phyloP scores from a whole-genome alignment of 2,888 invertebrate species.

The Ophraella communa region DNA sequence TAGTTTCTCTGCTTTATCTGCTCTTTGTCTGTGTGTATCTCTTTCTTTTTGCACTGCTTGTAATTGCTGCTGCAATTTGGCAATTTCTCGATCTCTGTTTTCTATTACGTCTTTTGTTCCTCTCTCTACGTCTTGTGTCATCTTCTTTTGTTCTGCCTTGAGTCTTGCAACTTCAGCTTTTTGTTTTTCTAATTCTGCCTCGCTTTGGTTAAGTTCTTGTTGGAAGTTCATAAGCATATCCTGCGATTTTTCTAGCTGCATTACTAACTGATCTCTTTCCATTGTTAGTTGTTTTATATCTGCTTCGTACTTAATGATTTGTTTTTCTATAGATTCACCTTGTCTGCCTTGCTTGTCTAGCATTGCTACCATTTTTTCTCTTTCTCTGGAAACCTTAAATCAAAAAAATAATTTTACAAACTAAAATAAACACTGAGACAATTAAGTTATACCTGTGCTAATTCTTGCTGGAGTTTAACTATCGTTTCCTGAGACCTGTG shows the following conservation, averaged over 20 bases:
- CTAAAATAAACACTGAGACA: not conserved
- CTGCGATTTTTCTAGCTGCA: slow-evolving; percentile 90
- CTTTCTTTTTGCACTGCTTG: slow-evolving; percentile 69
- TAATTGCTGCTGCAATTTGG: slow-evolving; percentile 73
- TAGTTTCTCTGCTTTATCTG: slow-evolving; percentile 77
- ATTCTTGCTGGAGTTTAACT: slow-evolving; percentile 74
- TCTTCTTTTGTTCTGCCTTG: slow-evolving; percentile 74
- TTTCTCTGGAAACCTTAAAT: slow-evolving; percentile 62
- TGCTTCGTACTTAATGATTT: slow-evolving; percentile 82
- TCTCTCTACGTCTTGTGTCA: slow-evolving; percentile 73
- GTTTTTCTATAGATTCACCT: slow-evolving; percentile 83
- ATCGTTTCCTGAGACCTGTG: slow-evolving; percentile 76
- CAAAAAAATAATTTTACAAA: not conserved
- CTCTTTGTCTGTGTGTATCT: slow-evolving; percentile 70
- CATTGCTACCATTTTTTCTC: slow-evolving; percentile 79
- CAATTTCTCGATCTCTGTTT: slow-evolving; percentile 73
- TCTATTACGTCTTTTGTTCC: slow-evolving; percentile 75
- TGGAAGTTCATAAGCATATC: slow-evolving; percentile 94
- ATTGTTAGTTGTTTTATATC: slow-evolving; percentile 86
- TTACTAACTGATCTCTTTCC: slow-evolving; percentile 86
- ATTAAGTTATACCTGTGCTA: slow-evolving; percentile 58
- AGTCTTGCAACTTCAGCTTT: slow-evolving; percentile 79
- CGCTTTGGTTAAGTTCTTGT: slow-evolving; percentile 84
- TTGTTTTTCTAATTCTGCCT: slow-evolving; percentile 81
- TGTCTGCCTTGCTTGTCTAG: slow-evolving; percentile 81